phyloP scores from a whole-genome alignment of 2,113 vertebrate genomes.

The Eurystomus gularis region DNA sequence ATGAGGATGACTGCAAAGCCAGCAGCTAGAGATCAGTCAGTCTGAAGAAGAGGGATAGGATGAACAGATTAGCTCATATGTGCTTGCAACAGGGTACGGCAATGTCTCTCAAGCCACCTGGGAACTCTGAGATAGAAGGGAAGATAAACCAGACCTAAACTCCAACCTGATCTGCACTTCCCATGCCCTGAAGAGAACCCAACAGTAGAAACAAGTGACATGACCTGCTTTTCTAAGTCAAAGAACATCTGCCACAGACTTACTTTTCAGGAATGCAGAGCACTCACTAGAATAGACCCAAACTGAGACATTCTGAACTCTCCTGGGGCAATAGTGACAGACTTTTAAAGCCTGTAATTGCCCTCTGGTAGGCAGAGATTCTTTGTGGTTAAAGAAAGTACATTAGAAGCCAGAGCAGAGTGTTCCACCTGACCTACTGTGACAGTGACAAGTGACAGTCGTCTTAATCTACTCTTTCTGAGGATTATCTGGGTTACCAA shows the following conservation, averaged over 20 bases:
- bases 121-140: accelerated
- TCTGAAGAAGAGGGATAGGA: neutral
- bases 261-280: neutral
- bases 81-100: neutral
- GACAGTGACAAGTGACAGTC: neutral
- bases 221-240: neutral
- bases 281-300: neutral
- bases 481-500: neutral
- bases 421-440: neutral
- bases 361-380: neutral
- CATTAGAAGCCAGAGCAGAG: neutral
- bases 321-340: neutral
- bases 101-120: neutral
- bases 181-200: neutral
- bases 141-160: neutral
- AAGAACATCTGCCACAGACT: neutral
- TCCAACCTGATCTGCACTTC: neutral
- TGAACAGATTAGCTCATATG: neutral
- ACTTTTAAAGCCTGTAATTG: neutral
- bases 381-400: neutral
- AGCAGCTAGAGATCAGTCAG: neutral
- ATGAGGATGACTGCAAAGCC: neutral
- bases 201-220: neutral
- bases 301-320: neutral
- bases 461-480: neutral